Base-by-base conservation (phyloP, 2,888 invertebrate species). In the Hylaea fasciaria region DNA sequence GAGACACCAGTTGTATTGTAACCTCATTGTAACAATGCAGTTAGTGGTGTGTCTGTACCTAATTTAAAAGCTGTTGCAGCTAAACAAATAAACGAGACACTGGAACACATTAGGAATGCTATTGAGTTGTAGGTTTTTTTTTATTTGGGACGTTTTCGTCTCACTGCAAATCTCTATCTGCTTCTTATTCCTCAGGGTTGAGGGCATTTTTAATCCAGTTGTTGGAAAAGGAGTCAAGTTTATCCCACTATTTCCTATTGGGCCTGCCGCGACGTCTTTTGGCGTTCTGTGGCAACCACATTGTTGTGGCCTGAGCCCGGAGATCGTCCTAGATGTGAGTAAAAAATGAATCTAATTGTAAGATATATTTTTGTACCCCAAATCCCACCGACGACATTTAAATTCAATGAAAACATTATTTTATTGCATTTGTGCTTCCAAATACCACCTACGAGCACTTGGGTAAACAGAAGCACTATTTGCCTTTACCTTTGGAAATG, bases 361-460 rank as follows among this genome's bases (percentile, higher is more conserved):
- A 22, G 22, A 22, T 5, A 2, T 2, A 22, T 2, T 37, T 37
- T 37, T n/a, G 37, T 11, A 37, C n/a, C 32, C 9, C 3, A 7
- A 9, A 9, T n/a, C n/a, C 32, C 32, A 10, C 32, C 10, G 10
- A 32, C 10, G 10, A 32, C 61, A 62, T 71, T 68, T 58, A 69
- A 71, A 74, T 72, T 71, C 70, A 74, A 68, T 70, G 71, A 67
- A 75, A 72, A 72, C 66, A 28, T 50, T 32, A 32, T 32, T 32
- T 32, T 32, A 74, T 74, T 70, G 75, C 78, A 76, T 80, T 82
- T 74, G 70, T 77, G 71, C 75, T 77, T 78, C 72, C 70, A 73
- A 84, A 81, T 83, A 73, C 82, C 77, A 83, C 84, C 82, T 84
- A 80, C 82, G 73, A 76, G 76, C 86, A 86, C 82, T 88, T 88